Evolutionary conservation across 1,140 invertebrate species (phyloP).

Genomic region (Ceratitis capitata): DNA sequence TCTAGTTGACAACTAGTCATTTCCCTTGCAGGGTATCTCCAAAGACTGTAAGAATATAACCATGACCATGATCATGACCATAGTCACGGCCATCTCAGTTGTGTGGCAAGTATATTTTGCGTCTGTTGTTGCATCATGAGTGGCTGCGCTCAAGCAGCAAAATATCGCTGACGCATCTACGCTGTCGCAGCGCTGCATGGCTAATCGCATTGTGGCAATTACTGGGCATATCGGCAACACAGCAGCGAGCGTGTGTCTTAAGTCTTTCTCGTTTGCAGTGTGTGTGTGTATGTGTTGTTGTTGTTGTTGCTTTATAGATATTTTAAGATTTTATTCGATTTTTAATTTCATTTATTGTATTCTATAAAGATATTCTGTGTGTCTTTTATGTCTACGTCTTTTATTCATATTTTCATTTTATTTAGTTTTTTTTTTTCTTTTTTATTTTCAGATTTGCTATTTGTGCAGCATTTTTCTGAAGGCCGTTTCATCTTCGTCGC

Average conservation of each 20-base stretch:
- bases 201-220: conserved; percentile 25
- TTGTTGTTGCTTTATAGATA: neutral
- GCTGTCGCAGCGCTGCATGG: neutral
- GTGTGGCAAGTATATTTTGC: neutral
- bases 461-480: conserved; percentile 10
- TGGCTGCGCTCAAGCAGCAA: neutral
- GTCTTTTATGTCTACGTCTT: neutral
- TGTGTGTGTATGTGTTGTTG: neutral
- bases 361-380: neutral
- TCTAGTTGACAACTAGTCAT: no score
- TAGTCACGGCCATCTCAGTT: neutral
- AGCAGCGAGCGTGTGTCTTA: neutral
- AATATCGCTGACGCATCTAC: conserved; percentile 22
- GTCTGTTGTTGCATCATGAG: neutral
- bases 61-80: conserved; percentile 13
- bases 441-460: no score
- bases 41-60: no score
- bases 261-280: neutral
- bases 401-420: neutral
- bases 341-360: neutral
- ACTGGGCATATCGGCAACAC: neutral
- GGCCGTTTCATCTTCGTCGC: conserved; percentile 29
- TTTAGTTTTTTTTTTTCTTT: neutral
- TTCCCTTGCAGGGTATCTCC: no score
- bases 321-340: conserved; percentile 8